Evolutionary conservation across 2,797 vertebrate species (phyloP).

Genomic region (Danio jaintianensis): DNA sequence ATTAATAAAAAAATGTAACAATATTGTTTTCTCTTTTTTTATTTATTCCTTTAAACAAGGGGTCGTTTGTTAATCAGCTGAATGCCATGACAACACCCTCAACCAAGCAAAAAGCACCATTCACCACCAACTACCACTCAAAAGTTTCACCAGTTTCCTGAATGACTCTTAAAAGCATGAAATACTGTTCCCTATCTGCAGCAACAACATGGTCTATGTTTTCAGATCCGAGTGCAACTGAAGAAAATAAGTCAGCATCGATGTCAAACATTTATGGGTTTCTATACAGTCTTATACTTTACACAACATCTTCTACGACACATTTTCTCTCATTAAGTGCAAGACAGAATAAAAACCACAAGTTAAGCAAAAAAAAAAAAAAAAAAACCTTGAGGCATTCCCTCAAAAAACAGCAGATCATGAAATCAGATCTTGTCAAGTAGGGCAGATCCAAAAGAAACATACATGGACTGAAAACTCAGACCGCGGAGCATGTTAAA

Average conservation of each 20-base stretch:
- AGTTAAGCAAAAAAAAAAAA: not conserved
- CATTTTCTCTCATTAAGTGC: not conserved
- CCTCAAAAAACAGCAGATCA: not conserved
- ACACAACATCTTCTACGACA: not conserved
- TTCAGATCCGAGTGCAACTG: not conserved
- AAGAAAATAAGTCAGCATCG: not conserved
- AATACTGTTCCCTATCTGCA: not conserved
- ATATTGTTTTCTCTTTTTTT: too few relatives aligned
- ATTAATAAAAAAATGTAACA: too few relatives aligned
- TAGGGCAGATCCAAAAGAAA: slow-evolving; percentile 11
- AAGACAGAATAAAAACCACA: not conserved
- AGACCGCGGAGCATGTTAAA: slow-evolving; percentile 15
- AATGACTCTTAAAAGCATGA: not conserved
- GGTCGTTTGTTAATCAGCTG: too few relatives aligned
- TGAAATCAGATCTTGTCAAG: slow-evolving; percentile 22
- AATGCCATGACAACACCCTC: not conserved
- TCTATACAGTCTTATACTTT: not conserved
- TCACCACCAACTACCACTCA: not conserved
- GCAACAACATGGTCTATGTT: not conserved
- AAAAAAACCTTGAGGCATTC: not conserved
- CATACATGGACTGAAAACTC: slow-evolving; percentile 12
- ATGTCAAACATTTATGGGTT: not conserved
- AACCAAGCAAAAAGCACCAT: not conserved
- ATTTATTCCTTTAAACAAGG: too few relatives aligned
- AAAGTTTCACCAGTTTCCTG: not conserved